Evolutionary conservation across 2,797 vertebrate species (phyloP).

Genomic region (Manis crassicaudata): DNA sequence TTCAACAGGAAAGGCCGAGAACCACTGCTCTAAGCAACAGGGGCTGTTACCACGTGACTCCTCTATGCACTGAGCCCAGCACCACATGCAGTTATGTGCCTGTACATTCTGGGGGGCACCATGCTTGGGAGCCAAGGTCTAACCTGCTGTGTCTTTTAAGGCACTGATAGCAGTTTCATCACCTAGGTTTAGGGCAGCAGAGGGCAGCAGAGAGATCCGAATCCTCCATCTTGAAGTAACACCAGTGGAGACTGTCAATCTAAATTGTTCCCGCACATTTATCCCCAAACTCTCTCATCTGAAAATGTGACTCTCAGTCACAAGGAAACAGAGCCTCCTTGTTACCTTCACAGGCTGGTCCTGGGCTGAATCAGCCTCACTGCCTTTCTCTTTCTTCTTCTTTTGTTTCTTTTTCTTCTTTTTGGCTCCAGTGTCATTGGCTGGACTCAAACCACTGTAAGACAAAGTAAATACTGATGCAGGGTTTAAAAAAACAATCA

Average conservation of each 20-base stretch:
- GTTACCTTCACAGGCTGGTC: conserved; percentile 93
- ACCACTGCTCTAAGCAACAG: neutral
- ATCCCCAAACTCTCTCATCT: neutral
- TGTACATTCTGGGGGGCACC: neutral
- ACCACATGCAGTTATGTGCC: neutral
- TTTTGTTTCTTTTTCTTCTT: conserved; percentile 99
- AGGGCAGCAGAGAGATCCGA: neutral
- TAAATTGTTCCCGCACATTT: neutral
- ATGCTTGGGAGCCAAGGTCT: neutral
- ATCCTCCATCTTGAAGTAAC: neutral
- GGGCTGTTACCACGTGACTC: fast-evolving
- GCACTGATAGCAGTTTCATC: neutral
- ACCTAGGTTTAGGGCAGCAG: neutral
- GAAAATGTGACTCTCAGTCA: neutral
- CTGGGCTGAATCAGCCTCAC: conserved; percentile 90
- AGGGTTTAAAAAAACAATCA: conserved; percentile 12
- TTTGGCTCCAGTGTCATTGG: conserved; percentile 95
- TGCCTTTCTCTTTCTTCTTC: conserved; percentile 96
- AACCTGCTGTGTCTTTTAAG: neutral
- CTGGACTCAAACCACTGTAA: conserved; percentile 91
- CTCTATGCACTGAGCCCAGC: neutral
- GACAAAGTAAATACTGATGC: conserved; percentile 78
- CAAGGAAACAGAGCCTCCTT: neutral
- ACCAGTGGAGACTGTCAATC: neutral
- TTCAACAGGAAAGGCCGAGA: neutral